Evolutionary conservation across 2,797 vertebrate species (phyloP).

Genomic region (Amphiprion clarkii): DNA sequence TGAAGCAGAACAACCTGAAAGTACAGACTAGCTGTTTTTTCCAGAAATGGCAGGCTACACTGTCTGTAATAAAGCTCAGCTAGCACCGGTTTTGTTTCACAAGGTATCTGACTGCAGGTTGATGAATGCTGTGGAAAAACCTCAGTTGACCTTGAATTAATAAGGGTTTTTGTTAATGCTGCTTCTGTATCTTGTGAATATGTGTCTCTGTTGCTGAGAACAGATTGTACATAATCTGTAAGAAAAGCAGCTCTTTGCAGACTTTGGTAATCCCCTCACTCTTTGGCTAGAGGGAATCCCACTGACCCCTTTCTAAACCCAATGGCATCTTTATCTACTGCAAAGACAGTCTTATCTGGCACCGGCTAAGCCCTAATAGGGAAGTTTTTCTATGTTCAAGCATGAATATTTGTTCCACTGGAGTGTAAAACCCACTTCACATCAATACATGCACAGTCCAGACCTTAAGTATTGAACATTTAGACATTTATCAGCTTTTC

Average conservation of each 20-base stretch:
- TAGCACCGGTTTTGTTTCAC: neutral
- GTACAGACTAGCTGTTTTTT: neutral
- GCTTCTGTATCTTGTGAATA: slow-evolving; percentile 40
- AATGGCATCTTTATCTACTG: slow-evolving; percentile 59
- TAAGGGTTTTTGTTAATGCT: slow-evolving; percentile 7
- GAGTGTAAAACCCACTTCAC: neutral
- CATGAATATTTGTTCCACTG: slow-evolving; percentile 6
- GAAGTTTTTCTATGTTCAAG: slow-evolving; percentile 36
- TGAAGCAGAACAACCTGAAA: slow-evolving; percentile 1
- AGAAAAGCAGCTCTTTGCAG: slow-evolving; percentile 78
- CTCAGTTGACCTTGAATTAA: slow-evolving; percentile 24
- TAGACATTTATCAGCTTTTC: neutral
- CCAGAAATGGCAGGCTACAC: neutral
- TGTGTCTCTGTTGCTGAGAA: slow-evolving; percentile 53
- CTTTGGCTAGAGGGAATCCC: slow-evolving; percentile 66
- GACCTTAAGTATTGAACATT: neutral
- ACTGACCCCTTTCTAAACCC: slow-evolving; percentile 64
- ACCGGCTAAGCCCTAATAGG: slow-evolving; percentile 21
- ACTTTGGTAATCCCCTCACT: slow-evolving; percentile 79
- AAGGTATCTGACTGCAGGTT: slow-evolving; percentile 3
- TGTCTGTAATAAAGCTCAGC: neutral
- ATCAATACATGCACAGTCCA: slow-evolving; percentile 10
- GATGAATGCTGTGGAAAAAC: slow-evolving; percentile 17
- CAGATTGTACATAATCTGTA: slow-evolving; percentile 85
- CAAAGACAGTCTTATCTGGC: slow-evolving; percentile 45